Evolutionary conservation across 2,113 vertebrate species (phyloP).

Genomic region (Grantiella picta): DNA sequence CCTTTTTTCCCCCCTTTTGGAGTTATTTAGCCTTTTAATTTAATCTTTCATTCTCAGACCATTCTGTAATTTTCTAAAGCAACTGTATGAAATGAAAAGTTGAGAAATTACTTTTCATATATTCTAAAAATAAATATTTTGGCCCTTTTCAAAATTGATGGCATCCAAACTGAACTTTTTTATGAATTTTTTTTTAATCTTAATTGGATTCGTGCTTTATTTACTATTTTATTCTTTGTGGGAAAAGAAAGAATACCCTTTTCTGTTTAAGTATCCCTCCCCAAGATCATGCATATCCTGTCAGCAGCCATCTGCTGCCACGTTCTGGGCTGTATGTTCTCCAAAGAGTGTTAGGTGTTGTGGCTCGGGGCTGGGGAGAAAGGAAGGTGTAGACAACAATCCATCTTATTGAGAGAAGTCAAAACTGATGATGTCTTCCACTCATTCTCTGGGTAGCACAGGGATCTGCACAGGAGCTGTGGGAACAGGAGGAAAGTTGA

Average conservation of each 20-base stretch:
- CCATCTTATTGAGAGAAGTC: neutral
- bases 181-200: neutral
- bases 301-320: neutral
- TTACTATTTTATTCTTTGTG: neutral
- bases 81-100: neutral
- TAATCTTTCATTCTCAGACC: neutral
- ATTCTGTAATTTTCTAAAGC: neutral
- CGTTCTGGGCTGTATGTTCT: neutral
- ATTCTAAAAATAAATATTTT: neutral
- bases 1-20: neutral
- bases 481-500: neutral
- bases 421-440: neutral
- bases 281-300: fast-evolving
- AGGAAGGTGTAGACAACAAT: neutral
- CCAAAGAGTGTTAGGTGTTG: neutral
- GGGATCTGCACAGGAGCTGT: neutral
- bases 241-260: neutral
- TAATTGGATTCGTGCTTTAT: neutral
- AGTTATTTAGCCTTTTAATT: neutral
- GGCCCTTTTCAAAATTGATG: neutral
- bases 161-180: neutral
- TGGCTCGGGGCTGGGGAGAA: neutral
- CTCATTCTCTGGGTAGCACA: neutral
- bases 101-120: neutral
- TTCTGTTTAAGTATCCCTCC: neutral